Conservation (phyloP, 1,140 invertebrate species). For the Ceratosolen fusciceps region DNA sequence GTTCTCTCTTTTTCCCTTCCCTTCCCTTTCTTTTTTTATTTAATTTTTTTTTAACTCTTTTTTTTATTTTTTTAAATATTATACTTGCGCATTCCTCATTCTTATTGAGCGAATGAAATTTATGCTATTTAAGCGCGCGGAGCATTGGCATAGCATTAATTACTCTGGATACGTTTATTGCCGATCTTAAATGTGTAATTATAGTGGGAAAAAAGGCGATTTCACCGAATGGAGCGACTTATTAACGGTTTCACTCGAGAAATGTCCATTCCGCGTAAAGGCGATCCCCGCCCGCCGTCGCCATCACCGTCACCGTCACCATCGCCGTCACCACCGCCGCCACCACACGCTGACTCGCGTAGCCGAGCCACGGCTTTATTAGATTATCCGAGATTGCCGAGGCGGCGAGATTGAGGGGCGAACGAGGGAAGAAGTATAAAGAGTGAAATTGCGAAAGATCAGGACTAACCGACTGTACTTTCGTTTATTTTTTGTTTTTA, state of each 20-base stretch:
- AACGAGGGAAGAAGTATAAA: slow-evolving; percentile 40
- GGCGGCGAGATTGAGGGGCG: slow-evolving; percentile 28
- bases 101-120: not conserved
- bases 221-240: not conserved
- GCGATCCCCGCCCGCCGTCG: not conserved
- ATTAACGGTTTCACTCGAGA: slow-evolving; percentile 22
- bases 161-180: not conserved
- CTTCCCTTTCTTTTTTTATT: not conserved
- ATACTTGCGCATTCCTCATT: no score
- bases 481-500: no score
- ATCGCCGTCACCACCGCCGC: no score
- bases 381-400: slow-evolving; percentile 45
- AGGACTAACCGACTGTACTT: slow-evolving; percentile 19
- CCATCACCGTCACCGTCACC: no score
- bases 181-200: not conserved
- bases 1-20: no score
- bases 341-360: not conserved
- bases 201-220: slow-evolving; percentile 12
- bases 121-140: no score
- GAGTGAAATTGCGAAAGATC: slow-evolving; percentile 39
- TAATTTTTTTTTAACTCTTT: no score
- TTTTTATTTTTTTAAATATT: no score
- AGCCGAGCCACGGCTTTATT: slow-evolving; percentile 16
- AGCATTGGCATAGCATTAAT: not conserved
- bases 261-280: slow-evolving; percentile 23